A percentile compares a stretch with the other conserved stretches of the same genome.
These are phyloP conservation scores for Agriopis leucophaearia DNA, from an alignment of 2,888 invertebrate species.

Conservation along the genomic window DNA sequence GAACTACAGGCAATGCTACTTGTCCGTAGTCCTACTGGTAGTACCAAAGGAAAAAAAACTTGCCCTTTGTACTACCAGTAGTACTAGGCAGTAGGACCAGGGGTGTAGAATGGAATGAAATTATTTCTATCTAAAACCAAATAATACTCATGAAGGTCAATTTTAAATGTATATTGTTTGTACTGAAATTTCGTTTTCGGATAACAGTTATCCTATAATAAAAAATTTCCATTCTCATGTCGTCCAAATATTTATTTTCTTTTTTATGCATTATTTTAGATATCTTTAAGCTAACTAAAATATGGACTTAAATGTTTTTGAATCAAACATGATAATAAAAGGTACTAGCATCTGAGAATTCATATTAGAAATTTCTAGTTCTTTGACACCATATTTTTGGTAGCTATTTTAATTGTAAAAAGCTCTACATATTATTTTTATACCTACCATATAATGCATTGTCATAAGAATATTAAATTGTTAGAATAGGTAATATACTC, in stretches of 20 bases:
- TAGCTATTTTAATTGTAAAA: background rate
- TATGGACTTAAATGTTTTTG: background rate
- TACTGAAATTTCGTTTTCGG: background rate
- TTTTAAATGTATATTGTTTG: background rate
- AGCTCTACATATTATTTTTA: background rate
- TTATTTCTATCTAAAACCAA: background rate
- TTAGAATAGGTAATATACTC: background rate
- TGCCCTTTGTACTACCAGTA: too few species aligned
- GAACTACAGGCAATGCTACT: too few species aligned
- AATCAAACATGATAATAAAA: background rate
- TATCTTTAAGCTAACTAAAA: background rate
- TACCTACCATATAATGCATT: conserved; percentile 7
- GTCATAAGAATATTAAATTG: background rate
- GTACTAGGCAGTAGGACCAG: too few species aligned
- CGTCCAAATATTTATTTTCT: too few species aligned
- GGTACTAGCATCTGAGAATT: background rate
- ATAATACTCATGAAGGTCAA: background rate
- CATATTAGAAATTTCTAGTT: background rate
- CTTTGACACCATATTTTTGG: background rate
- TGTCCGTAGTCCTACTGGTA: too few species aligned
- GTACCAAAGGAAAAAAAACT: too few species aligned
- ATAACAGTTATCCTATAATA: too few species aligned
- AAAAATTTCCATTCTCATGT: too few species aligned
- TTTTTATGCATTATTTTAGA: too few species aligned
- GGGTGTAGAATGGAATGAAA: too few species aligned